Base-by-base conservation (phyloP, 2,797 vertebrate genomes). In the Cottoperca gobio region DNA sequence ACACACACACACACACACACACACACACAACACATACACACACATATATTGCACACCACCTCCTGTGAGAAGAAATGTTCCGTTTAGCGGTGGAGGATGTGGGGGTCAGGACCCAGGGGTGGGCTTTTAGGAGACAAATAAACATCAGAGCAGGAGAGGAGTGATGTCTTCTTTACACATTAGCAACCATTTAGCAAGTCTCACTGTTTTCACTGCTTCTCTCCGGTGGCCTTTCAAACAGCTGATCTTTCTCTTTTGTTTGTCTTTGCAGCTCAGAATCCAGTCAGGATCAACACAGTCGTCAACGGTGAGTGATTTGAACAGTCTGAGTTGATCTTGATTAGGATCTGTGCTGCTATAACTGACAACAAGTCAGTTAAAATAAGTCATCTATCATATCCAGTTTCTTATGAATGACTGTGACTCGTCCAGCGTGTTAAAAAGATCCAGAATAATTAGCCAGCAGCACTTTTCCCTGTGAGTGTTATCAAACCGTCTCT, bases 161-260 rank as follows among this genome's bases (percentile, higher is more conserved):
- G 95, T 96, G 95, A 96, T 96, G 96, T 97, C 96, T 97, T 96
- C 96, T 97, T 98, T 97, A 97, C 95, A 97, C 95, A 96, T 97
- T 94, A 93, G 91, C 88, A 79, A 89, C 81, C 91, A 91, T 91
- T 93, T 92, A 93, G 92, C 89, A 90, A 91, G 82, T 89, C 81
- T 87, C 74, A 61, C 76, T 87, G 88, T 91, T 88, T 86, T 81
- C 88, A 68, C 81, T 24, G 70, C 31, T 17, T 76, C 80, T 84
- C 91, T 88, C 82, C 26, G 46, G 88, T 81, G 79, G 84, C 79
- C 68, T 37, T 73, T 75, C 65, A 85, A 89, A 91, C 78, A 88
- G 76, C 70, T 80, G 84, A 83, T 88, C 81, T 81, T 84, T 70
- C 66, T 78, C 70, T 84, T 80, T 74, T 79, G 70, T 70, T 26